Base-by-base conservation (phyloP, 2,888 invertebrate genomes). In the Drosophila pseudotakahashii region DNA sequence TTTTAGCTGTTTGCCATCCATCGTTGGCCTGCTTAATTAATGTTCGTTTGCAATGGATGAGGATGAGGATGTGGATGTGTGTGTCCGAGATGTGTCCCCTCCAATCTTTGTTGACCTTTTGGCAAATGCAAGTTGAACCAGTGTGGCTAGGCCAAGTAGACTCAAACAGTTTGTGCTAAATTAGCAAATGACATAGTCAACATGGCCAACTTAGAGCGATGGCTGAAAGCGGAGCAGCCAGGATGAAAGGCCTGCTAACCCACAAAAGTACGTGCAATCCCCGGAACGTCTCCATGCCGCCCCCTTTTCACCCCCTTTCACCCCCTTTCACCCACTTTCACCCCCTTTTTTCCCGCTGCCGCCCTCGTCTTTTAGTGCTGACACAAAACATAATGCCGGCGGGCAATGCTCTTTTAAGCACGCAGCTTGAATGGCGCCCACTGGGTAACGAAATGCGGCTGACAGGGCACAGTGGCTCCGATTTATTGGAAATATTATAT, bases 401-500 rank as follows among this genome's bases (percentile, higher is more conserved):
- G 89, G 89, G 89, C 88, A 88, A 89, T 88, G 89, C 89, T 88
- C 88, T 84, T 89, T 88, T 78, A 79, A 89, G 88, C 88, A 89
- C 84, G 71, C 81, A 77, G 70, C 69, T 64, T 73, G 69, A 73
- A 80, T 82, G 66, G 70, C 57, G 59, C 59, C 75, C 45, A 59
- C 48, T 37, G 66, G 53, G 69, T 54, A 44, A 13, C 44, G 68
- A 47, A 57, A 67, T 42, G 53, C 30, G 50, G 54, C 39, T 53
- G 63, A 37, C 23, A 52, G 9, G 50, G 51, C 45, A 70, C 67
- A 63, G 62, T 52, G 54, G 54, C 37, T 36, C 44, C 32, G 16
- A n/a, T 48, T 53, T 45, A 62, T 62, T 30, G 14, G 62, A 32
- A 45, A 37, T 19, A 30, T 36, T 30, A 19, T 13, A 19, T n/a